A percentile compares a stretch with the other conserved stretches of the same genome.
phyloP scores from a whole-genome alignment of 30 jellyfish, hydroid and myxozoan species.

The Rhopilema esculentum region DNA sequence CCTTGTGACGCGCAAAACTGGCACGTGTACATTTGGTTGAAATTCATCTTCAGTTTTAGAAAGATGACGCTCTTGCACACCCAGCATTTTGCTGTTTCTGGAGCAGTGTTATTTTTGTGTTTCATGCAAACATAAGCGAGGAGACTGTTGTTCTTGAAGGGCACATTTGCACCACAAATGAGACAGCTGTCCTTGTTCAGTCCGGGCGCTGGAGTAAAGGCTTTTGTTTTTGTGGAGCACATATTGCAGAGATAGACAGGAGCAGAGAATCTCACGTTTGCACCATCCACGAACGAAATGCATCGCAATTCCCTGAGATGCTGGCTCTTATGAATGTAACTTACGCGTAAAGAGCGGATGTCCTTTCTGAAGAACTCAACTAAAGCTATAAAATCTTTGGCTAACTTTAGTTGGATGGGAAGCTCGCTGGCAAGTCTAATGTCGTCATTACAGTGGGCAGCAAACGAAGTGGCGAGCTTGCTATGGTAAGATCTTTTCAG shows the following conservation, averaged over 20 bases:
- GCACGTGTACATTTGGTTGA: slow-evolving; percentile 45
- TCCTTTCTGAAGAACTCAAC: slow-evolving; percentile 67
- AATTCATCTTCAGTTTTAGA: slow-evolving; percentile 37
- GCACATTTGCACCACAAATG: slow-evolving; percentile 66
- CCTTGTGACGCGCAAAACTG: slow-evolving; percentile 23
- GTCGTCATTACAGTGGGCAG: slow-evolving; percentile 32
- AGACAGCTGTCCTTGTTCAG: slow-evolving; percentile 68
- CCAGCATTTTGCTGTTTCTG: slow-evolving; percentile 77
- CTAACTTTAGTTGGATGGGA: slow-evolving; percentile 47
- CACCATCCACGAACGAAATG: slow-evolving; percentile 10
- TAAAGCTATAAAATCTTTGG: slow-evolving; percentile 16
- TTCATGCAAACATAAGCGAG: slow-evolving; percentile 77
- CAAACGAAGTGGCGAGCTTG: slow-evolving; percentile 36
- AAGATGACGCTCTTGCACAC: slow-evolving; percentile 67
- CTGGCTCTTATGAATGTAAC: slow-evolving; percentile 21
- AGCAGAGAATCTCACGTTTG: slow-evolving; percentile 47
- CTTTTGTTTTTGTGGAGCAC: slow-evolving; percentile 51
- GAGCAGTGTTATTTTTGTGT: slow-evolving; percentile 66
- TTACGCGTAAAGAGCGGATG: slow-evolving; percentile 31
- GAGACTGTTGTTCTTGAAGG: slow-evolving; percentile 48
- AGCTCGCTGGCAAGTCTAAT: slow-evolving; percentile 60
- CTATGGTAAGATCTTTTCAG: slow-evolving; percentile 49
- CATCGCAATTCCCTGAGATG: slow-evolving; percentile 63
- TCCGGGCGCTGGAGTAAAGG: slow-evolving; percentile 64
- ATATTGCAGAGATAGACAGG: slow-evolving; percentile 73